Evolutionary conservation across 2,113 vertebrate genomes (phyloP).

Genomic region (Gymnobelideus leadbeateri): DNA sequence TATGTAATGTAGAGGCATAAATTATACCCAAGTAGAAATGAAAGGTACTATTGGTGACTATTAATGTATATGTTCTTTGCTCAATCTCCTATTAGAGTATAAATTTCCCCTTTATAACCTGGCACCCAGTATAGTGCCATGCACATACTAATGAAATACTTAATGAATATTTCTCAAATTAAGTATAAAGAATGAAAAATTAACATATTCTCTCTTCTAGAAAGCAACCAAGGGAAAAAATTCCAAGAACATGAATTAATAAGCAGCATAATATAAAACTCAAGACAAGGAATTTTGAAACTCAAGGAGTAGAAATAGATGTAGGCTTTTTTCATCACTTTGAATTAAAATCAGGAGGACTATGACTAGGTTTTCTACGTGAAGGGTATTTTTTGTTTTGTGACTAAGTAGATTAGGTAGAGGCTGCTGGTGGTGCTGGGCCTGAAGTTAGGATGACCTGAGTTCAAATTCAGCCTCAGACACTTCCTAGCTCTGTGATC

Average conservation of each 20-base stretch:
- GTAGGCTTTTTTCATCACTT: neutral
- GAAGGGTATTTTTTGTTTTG: neutral
- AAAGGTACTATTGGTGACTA: conserved; percentile 27
- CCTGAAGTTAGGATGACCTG: neutral
- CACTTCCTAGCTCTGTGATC: neutral
- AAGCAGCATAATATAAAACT: neutral
- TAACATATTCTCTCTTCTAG: neutral
- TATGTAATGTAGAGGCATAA: conserved; percentile 18
- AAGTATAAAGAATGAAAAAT: neutral
- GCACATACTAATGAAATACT: neutral
- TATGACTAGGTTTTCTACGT: neutral
- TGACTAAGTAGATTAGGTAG: neutral
- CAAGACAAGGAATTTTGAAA: neutral
- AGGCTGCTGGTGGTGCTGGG: neutral
- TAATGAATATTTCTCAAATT: neutral
- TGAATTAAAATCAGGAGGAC: neutral
- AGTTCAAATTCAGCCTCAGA: neutral
- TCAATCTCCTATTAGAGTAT: neutral
- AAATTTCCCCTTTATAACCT: neutral
- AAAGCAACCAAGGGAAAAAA: neutral
- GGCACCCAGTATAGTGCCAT: neutral
- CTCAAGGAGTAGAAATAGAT: neutral
- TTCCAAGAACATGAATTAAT: neutral
- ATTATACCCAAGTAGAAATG: conserved; percentile 32
- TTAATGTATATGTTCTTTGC: neutral